Conservation (phyloP, 2,113 vertebrate species). For the Cyprinodon tularosa region DNA sequence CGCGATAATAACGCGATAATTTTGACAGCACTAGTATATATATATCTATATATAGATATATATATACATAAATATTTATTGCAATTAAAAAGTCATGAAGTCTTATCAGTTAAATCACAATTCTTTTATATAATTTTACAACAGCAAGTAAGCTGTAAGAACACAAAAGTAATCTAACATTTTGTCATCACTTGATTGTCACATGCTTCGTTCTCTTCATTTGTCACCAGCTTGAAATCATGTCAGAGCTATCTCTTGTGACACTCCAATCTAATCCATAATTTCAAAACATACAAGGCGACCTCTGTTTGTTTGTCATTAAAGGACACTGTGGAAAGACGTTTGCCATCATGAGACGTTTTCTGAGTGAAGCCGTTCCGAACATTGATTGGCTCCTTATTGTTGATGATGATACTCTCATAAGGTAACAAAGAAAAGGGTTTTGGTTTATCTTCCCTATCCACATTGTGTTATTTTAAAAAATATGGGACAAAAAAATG, state of each 20-base stretch:
- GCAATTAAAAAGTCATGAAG: no score
- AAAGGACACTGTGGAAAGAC: constrained; percentile 95
- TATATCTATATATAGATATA: no score
- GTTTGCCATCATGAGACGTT: constrained; percentile 90
- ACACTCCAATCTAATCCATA: neutral
- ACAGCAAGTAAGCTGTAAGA: neutral
- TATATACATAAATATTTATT: no score
- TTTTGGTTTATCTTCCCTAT: neutral
- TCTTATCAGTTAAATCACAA: no score
- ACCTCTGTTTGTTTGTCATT: neutral
- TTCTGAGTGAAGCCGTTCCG: constrained; percentile 79
- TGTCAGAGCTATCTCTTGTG: neutral
- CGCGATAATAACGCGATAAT: no score
- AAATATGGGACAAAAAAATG: neutral
- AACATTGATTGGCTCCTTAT: constrained; percentile 85
- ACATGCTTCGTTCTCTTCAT: neutral
- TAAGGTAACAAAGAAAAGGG: constrained; percentile 61
- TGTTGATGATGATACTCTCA: constrained; percentile 83
- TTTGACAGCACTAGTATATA: no score
- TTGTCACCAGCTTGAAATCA: neutral
- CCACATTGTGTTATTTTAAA: neutral
- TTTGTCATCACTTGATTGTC: neutral
- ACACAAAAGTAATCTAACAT: neutral
- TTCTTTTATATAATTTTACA: no score
- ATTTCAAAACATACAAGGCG: neutral